Conservation (phyloP, 1,140 invertebrate genomes). For the Plutomurus gul region DNA sequence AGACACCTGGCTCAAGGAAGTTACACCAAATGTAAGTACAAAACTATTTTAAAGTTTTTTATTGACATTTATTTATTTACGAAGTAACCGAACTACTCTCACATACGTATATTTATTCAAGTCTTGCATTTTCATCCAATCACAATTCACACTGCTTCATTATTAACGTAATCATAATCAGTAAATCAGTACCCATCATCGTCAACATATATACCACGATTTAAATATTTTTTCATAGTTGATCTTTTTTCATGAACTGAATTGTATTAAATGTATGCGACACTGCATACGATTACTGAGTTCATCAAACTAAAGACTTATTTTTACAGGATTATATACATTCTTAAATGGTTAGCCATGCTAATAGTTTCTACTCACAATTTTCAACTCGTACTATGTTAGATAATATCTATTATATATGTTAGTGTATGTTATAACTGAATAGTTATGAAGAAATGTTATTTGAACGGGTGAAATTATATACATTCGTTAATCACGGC, state of each 20-base stretch:
- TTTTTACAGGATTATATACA: too few species aligned
- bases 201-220: not conserved
- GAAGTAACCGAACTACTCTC: slow-evolving; percentile 15
- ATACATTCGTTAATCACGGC: not conserved
- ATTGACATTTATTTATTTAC: slow-evolving; percentile 8
- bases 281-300: too few species aligned
- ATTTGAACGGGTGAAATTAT: not conserved
- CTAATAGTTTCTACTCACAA: too few species aligned
- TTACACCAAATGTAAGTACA: slow-evolving; percentile 79
- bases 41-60: too few species aligned
- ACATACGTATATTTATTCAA: slow-evolving; percentile 33
- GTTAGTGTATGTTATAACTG: not conserved
- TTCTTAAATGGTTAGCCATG: too few species aligned
- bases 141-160: slow-evolving; percentile 33
- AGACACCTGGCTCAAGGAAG: slow-evolving; percentile 86
- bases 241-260: not conserved
- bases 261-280: not conserved
- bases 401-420: too few species aligned
- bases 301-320: too few species aligned
- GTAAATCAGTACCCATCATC: too few species aligned
- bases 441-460: not conserved
- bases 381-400: too few species aligned
- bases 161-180: not conserved
- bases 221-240: not conserved
- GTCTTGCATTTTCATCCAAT: slow-evolving; percentile 29